Base-by-base conservation (phyloP, 2,797 vertebrate species). In the Arnoldichthys spilopterus region DNA sequence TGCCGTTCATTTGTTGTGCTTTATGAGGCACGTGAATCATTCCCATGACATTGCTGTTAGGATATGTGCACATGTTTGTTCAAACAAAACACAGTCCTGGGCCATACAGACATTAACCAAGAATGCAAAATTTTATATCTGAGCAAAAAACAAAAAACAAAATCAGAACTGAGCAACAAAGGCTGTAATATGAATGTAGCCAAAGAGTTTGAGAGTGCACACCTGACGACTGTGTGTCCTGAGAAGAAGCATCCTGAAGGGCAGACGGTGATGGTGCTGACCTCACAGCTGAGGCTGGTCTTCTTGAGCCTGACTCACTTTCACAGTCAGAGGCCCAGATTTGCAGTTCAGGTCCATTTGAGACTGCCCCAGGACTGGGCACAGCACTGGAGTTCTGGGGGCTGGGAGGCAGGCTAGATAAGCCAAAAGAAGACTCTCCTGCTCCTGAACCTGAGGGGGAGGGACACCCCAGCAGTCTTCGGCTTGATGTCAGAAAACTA, bases 211-310 rank as follows among this genome's bases (percentile, higher is more conserved):
- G n/a, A 28, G 22, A 72, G 16, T 47, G 8, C 81, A 71, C 61
- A 94, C 94, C 90, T 89, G 94, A 95, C 78, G 93, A 94, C 75
- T 93, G 91, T 16, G 93, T 93, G 84, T 93, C 93, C 91, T 93
- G 93, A 90, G 93, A 94, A 13, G 89, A 92, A 71, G 86, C 88
- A 74, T 94, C 93, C 84, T 91, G 91, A 71, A 93, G 76, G 82
- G 88, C 80, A 32, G 89, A 85, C 37, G 93, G 93, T 51, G 92
- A 92, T 20, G 89, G 90, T 68, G 73, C 78, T 20, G 87, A 90
- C 32, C 34, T 72, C 37, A 85, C 66, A n/a, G 79, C 72, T 0
- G 16, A 37, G 56, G 79, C 83, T 72, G 85, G 79, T 82, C 77
- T 87, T 61, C 76, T 87, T 34, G 81, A 75, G 53, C 74, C 83